These are phyloP conservation scores for Achroia grisella DNA, from an alignment of 1,140 invertebrate genomes.

Conservation along the genomic window DNA sequence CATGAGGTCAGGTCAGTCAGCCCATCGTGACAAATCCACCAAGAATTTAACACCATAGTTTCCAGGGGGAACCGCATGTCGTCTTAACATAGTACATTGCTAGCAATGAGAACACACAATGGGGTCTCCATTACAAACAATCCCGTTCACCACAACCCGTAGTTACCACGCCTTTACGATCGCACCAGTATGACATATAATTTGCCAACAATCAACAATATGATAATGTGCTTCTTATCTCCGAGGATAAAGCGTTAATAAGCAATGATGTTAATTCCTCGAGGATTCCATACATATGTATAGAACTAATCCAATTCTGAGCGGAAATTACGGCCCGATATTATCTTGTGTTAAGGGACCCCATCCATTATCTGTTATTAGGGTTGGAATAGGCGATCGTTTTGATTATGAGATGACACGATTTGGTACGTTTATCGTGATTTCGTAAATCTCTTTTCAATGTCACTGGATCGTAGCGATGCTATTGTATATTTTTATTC, in stretches of 20 bases:
- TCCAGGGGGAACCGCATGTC: too few species aligned
- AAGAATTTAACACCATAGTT: too few species aligned
- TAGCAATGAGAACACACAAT: too few species aligned
- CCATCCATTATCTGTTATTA: constrained; percentile 19
- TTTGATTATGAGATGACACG: constrained; percentile 7
- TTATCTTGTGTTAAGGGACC: constrained; percentile 11
- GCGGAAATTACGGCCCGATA: constrained; percentile 13
- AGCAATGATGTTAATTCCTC: constrained; percentile 2
- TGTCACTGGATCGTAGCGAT: too few species aligned
- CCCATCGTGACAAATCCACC: too few species aligned
- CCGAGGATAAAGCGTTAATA: neutral
- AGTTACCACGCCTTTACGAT: too few species aligned
- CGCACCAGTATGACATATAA: too few species aligned
- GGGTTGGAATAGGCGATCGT: constrained; percentile 7
- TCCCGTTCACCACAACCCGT: too few species aligned
- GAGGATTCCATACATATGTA: constrained; percentile 7
- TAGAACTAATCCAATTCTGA: constrained; percentile 3
- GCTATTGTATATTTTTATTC: too few species aligned
- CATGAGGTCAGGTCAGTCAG: too few species aligned
- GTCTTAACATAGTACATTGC: too few species aligned
- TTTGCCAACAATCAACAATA: neutral
- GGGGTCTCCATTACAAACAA: too few species aligned
- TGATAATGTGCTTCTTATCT: constrained; percentile 1
- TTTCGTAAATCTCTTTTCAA: neutral
- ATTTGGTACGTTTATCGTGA: constrained; percentile 8